Base-by-base conservation (phyloP, 35 echinoderm and acorn worm genomes). In the Holothuria glaberrima region DNA sequence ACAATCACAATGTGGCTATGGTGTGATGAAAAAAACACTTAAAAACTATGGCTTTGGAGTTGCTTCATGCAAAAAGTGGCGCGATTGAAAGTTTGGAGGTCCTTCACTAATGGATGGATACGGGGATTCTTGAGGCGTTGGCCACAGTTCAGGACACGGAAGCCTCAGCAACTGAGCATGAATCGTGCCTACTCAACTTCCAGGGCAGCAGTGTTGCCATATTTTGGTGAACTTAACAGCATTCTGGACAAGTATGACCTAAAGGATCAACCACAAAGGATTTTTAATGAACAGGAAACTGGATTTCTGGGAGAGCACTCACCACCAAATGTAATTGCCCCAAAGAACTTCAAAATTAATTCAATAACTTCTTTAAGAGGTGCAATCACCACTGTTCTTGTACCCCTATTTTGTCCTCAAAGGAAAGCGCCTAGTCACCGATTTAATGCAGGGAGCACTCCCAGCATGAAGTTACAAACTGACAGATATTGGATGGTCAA, bases 251-350 rank as follows among this genome's bases (percentile, higher is more conserved):
- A 83, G 28, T 83, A 83, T 83, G 10, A 17, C 30, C 56, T 83
- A 5, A 63, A 83, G 6, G 80, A 83, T n/a, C 50, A 83, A 1
- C 80, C 52, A 3, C 56, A 83, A 10, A 6, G 21, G 3, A 83
- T 83, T 60, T 83, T 62, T 32, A 83, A 83, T 30, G 59, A 33
- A 13, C 56, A 62, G 18, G 57, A 83, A 83, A 59, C 54, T 31
- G 27, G 57, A 9, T 60, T 33, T 48, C 33, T 27, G 76, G 27
- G 76, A 56, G 6, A 46, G 50, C 76, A 69, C 66, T 29, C 22
- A 1, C 7, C 66, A 13, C 66, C 66, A 29, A 25, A 69, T 2
- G 66, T 69, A 12, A 33, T 33, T 6, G 66, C 66, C 66, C 25
- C 25, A 6, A 9, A 69, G 22, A 33, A 69, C 22, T 1, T 26